phyloP scores from a whole-genome alignment of 2,113 vertebrate genomes.

The Sphaerodactylus townsendi region DNA sequence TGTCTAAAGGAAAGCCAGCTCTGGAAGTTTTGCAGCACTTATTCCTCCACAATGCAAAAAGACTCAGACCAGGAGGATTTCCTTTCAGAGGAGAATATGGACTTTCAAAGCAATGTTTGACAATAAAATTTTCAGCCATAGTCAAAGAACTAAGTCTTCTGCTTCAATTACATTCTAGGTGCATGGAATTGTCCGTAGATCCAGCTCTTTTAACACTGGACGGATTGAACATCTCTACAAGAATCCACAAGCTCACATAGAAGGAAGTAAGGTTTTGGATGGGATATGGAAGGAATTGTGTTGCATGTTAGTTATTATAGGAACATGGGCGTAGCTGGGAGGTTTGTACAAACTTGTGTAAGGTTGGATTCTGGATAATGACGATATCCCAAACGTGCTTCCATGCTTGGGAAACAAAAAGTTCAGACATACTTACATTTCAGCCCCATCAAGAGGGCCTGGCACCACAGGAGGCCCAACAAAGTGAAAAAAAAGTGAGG shows the following conservation, averaged over 20 bases:
- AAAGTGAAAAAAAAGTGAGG: too few relatives aligned
- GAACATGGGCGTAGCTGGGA: neutral
- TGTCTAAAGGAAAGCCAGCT: too few relatives aligned
- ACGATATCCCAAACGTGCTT: neutral
- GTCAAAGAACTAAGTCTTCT: slow-evolving; percentile 1
- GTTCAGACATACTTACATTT: neutral
- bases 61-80: too few relatives aligned
- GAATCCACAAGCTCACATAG: slow-evolving; percentile 90
- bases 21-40: too few relatives aligned
- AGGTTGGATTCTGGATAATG: neutral
- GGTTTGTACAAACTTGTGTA: neutral
- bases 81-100: too few relatives aligned
- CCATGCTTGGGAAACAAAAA: neutral
- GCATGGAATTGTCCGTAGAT: slow-evolving; percentile 93
- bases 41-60: too few relatives aligned
- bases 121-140: neutral
- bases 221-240: slow-evolving; percentile 97
- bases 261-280: slow-evolving; percentile 89
- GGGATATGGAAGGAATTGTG: neutral
- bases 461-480: too few relatives aligned
- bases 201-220: slow-evolving; percentile 98
- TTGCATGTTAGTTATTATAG: neutral
- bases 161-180: slow-evolving; percentile 75
- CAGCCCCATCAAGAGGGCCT: too few relatives aligned
- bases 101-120: neutral